Evolutionary conservation across 2,113 vertebrate species (phyloP).

Genomic region (Pseudois nayaur): DNA sequence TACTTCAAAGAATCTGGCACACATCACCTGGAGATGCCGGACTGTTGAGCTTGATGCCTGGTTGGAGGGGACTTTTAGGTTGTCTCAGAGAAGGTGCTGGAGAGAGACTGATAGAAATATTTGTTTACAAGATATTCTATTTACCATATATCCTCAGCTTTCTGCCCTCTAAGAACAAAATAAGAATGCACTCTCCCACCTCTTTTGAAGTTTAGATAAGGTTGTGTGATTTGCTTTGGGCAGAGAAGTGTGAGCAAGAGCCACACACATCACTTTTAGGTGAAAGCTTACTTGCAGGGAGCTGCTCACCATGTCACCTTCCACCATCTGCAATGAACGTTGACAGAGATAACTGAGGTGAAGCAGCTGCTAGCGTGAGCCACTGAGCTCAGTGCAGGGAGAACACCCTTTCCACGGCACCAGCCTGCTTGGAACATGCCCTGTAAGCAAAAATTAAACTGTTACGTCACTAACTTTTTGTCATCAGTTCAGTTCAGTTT

Average conservation of each 20-base stretch:
- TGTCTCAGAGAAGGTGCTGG: not conserved
- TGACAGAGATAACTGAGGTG: rapidly evolving
- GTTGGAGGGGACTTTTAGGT: not conserved
- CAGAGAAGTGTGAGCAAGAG: not conserved
- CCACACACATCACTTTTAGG: not conserved
- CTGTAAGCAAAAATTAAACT: not conserved
- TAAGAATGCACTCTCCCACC: too few species aligned
- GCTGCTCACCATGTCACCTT: rapidly evolving
- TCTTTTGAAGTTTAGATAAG: not conserved
- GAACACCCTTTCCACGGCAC: not conserved
- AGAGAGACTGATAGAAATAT: not conserved
- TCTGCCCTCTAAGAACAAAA: not conserved
- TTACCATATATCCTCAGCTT: not conserved
- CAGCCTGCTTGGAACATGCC: not conserved
- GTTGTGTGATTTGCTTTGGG: not conserved
- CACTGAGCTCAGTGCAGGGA: rapidly evolving
- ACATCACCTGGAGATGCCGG: not conserved
- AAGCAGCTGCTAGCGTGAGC: too few species aligned
- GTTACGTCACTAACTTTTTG: not conserved
- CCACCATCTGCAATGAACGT: rapidly evolving
- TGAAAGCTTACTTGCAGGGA: not conserved
- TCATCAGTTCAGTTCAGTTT: not conserved
- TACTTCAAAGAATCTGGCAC: not conserved
- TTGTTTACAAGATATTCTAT: not conserved
- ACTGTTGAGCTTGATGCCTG: not conserved